These are phyloP conservation scores for Haliclona indistincta DNA, from an alignment of 37 sponge, comb jelly and placozoan species.

Conservation along the genomic window DNA sequence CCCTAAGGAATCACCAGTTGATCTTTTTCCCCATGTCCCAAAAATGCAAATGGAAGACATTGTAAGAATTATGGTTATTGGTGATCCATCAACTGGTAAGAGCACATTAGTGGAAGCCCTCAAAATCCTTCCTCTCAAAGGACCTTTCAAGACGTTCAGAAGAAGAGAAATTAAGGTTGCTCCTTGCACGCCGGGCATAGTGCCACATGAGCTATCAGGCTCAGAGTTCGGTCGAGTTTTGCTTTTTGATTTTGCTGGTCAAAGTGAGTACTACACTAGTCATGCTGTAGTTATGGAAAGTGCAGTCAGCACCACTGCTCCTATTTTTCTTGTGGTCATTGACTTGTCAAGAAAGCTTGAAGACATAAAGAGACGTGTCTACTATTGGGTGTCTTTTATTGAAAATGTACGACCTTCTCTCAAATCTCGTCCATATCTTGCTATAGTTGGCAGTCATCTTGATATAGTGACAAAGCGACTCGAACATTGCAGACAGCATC, in stretches of 20 bases:
- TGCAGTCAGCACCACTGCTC: conserved; percentile 15
- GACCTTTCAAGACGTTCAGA: not conserved
- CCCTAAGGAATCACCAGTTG: conserved; percentile 1
- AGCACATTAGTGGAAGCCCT: conserved; percentile 52
- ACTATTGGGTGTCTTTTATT: conserved; percentile 48
- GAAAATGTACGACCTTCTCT: conserved; percentile 15
- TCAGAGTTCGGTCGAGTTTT: conserved; percentile 48
- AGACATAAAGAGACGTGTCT: conserved; percentile 13
- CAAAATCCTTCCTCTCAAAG: not conserved
- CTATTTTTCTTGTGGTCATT: conserved; percentile 49
- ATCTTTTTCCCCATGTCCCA: not conserved
- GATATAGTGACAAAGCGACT: conserved; percentile 8
- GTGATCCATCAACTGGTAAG: conserved; percentile 47
- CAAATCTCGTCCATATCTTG: conserved; percentile 20
- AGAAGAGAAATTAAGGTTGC: not conserved
- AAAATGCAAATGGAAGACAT: conserved; percentile 3
- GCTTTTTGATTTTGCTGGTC: conserved; percentile 66
- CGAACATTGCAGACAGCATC: not conserved
- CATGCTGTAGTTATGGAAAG: conserved; percentile 50
- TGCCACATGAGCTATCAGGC: conserved; percentile 20
- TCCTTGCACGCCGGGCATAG: conserved; percentile 39
- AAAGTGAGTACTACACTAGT: conserved; percentile 49
- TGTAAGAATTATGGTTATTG: conserved; percentile 35
- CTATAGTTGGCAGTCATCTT: conserved; percentile 38
- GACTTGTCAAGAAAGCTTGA: conserved; percentile 16